Evolutionary conservation across 2,113 vertebrate genomes (phyloP).

Genomic region (Chaenocephalus aceratus): DNA sequence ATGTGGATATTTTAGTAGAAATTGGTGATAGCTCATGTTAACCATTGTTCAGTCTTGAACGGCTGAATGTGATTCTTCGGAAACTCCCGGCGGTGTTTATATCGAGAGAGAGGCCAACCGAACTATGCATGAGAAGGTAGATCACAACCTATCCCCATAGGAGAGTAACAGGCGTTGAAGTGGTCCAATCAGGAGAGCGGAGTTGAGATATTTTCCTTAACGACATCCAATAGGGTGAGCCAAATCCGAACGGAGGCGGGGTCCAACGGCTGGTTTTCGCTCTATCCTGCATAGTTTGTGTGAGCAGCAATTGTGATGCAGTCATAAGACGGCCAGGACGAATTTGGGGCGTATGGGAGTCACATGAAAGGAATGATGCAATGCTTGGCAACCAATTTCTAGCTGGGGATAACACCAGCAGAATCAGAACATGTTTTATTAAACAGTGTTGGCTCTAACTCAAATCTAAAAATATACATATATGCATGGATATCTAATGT

Average conservation of each 20-base stretch:
- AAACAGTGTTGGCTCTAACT: slow-evolving; percentile 86
- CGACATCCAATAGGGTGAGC: slow-evolving; percentile 80
- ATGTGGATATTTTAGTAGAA: slow-evolving; percentile 86
- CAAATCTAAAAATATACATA: slow-evolving; percentile 86
- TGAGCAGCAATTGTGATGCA: slow-evolving; percentile 87
- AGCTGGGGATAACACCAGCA: slow-evolving; percentile 88
- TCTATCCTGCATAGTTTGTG: slow-evolving; percentile 79
- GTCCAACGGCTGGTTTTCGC: slow-evolving; percentile 61
- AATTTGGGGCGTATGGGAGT: slow-evolving; percentile 90
- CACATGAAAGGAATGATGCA: slow-evolving; percentile 92
- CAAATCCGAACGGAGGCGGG: slow-evolving; percentile 14
- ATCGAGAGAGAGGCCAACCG: slow-evolving; percentile 80
- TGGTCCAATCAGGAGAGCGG: slow-evolving; percentile 52
- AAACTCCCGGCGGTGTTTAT: slow-evolving; percentile 88
- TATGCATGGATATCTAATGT: slow-evolving; percentile 83
- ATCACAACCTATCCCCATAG: slow-evolving; percentile 39
- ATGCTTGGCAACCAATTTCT: slow-evolving; percentile 89
- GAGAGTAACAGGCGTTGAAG: accelerated
- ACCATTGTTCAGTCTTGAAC: slow-evolving; percentile 88
- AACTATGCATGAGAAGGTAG: slow-evolving; percentile 75
- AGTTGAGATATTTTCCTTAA: slow-evolving; percentile 81
- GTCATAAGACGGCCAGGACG: slow-evolving; percentile 89
- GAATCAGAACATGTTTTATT: slow-evolving; percentile 89
- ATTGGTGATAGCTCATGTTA: slow-evolving; percentile 88
- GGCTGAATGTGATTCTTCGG: slow-evolving; percentile 86